phyloP scores from a whole-genome alignment of 2,113 vertebrate species.

The Brachyistius frenatus region DNA sequence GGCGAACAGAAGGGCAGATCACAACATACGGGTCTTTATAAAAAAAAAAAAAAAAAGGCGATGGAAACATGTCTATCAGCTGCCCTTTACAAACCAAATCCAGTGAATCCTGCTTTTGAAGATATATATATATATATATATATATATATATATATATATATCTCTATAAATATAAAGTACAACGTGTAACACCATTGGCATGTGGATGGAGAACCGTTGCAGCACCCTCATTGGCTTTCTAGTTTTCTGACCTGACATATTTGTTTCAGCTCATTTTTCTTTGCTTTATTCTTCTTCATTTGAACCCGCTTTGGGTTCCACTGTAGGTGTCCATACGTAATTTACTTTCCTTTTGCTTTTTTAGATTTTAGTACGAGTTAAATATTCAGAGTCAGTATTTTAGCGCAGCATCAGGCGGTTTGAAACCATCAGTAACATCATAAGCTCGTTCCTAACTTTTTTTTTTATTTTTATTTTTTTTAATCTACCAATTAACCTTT shows the following conservation, averaged over 20 bases:
- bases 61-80: conserved; percentile 12
- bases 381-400: conserved; percentile 37
- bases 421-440: conserved; percentile 36
- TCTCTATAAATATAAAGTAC: conserved; percentile 1
- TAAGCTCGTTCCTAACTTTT: conserved; percentile 29
- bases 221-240: conserved; percentile 56
- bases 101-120: conserved; percentile 49
- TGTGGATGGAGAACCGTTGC: conserved; percentile 74
- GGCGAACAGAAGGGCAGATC: conserved; percentile 25
- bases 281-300: conserved; percentile 17
- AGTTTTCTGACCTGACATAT: conserved; percentile 27
- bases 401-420: conserved; percentile 25
- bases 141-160: neutral
- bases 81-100: conserved; percentile 61
- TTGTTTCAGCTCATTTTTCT: conserved; percentile 33
- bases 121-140: neutral
- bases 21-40: conserved; percentile 51
- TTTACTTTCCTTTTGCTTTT: conserved; percentile 33
- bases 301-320: conserved; percentile 15
- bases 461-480: neutral
- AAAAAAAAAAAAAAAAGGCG: conserved; percentile 8
- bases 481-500: conserved; percentile 28
- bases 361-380: conserved; percentile 30
- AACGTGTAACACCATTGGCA: conserved; percentile 66
- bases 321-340: conserved; percentile 17